Conservation (phyloP, 1,140 invertebrate species). For the Megalonaias nervosa region DNA sequence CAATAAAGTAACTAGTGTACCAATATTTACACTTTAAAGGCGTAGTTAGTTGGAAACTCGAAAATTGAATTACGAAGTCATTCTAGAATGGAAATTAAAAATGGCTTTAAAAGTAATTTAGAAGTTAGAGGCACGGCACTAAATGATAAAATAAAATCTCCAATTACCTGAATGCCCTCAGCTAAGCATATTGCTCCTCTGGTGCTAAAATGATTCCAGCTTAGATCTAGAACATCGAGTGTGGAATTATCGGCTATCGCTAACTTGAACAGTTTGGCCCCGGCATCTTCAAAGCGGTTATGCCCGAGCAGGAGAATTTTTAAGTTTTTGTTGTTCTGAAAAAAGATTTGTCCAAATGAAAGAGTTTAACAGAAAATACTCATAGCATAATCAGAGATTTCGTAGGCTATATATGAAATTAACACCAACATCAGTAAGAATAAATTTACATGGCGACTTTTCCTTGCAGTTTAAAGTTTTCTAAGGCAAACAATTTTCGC, state of each 20-base stretch:
- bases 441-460: too few relatives aligned
- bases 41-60: too few relatives aligned
- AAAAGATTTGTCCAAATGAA: background rate
- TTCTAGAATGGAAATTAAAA: background rate
- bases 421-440: too few relatives aligned
- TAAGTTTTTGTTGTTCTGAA: conserved; percentile 35
- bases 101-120: background rate
- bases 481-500: background rate
- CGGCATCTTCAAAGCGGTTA: conserved; percentile 51
- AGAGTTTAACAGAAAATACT: too few relatives aligned
- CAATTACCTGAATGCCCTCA: conserved; percentile 50
- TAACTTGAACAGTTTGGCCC: conserved; percentile 42
- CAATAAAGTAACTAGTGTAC: too few relatives aligned
- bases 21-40: too few relatives aligned
- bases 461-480: background rate
- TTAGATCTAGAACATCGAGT: conserved; percentile 59
- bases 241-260: conserved; percentile 55
- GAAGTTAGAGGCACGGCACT: background rate
- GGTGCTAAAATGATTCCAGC: conserved; percentile 63
- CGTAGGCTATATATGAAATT: too few relatives aligned
- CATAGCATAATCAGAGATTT: too few relatives aligned
- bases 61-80: too few relatives aligned
- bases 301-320: conserved; percentile 41
- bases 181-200: conserved; percentile 51
- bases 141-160: background rate